A percentile compares a stretch with the other conserved stretches of the same genome.
Conservation (phyloP, 2,797 vertebrate species). For the Lacerta bilineata region DNA sequence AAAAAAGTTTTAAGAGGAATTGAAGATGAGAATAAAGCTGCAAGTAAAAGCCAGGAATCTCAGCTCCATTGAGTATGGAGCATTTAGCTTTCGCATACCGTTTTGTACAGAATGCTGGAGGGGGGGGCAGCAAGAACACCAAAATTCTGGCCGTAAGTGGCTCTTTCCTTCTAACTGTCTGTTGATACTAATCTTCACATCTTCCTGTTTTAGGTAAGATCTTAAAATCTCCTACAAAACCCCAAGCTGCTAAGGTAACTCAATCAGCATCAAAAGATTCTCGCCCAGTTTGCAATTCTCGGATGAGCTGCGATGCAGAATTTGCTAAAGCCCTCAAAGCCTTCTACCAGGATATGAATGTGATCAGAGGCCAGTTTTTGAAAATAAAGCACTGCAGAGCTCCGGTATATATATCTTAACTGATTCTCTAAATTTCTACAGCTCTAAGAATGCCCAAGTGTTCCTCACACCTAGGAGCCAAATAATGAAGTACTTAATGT, state of each 20-base stretch:
- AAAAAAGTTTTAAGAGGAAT: not conserved
- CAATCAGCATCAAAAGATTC: constrained; percentile 46
- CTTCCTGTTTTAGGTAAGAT: constrained; percentile 44
- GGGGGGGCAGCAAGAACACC: not conserved
- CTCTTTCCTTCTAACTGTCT: not conserved
- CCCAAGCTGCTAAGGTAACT: not conserved
- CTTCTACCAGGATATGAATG: constrained; percentile 90
- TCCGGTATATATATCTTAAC: constrained; percentile 79
- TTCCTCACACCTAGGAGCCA: not conserved
- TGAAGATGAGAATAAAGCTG: not conserved
- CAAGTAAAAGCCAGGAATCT: not conserved
- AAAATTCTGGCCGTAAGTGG: too few species aligned
- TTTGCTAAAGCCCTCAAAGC: constrained; percentile 89
- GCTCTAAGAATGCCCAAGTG: not conserved
- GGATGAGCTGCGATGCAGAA: constrained; percentile 85
- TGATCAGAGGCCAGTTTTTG: constrained; percentile 85
- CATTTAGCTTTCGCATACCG: not conserved
- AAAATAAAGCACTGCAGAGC: constrained; percentile 82
- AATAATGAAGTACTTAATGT: not conserved
- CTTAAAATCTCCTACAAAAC: constrained; percentile 1
- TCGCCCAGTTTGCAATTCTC: constrained; percentile 42
- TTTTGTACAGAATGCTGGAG: not conserved
- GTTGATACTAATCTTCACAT: not conserved
- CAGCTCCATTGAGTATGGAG: not conserved
- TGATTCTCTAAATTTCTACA: not conserved